Conservation (phyloP, 2,113 vertebrate species). For the Lagopus muta region DNA sequence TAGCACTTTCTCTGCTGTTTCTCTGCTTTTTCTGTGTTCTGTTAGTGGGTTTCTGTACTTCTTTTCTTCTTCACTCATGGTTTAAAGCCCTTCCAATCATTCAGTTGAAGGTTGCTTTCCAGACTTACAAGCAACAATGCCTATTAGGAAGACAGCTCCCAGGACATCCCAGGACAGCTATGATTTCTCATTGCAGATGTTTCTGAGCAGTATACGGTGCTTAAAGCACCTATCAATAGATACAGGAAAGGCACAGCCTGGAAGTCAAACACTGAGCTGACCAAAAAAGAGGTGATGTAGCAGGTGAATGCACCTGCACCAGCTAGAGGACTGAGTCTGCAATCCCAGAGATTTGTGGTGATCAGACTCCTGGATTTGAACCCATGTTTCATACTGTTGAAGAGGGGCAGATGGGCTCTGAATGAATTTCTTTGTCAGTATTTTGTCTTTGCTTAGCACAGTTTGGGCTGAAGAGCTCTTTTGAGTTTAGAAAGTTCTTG, state of each 20-base stretch:
- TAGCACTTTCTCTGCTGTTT: neutral
- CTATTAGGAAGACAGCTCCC: neutral
- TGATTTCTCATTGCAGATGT: neutral
- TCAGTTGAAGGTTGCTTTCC: fast-evolving
- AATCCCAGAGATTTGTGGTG: neutral
- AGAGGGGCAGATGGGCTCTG: neutral
- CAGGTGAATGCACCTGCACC: neutral
- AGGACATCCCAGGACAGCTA: neutral
- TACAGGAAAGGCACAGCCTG: neutral
- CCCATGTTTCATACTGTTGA: neutral
- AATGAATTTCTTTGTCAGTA: neutral
- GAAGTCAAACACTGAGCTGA: neutral
- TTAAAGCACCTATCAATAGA: neutral
- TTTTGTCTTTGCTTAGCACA: neutral
- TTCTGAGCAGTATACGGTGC: neutral
- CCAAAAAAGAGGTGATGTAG: neutral
- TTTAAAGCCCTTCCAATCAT: neutral
- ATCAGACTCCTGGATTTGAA: neutral
- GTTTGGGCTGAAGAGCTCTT: neutral
- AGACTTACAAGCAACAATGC: neutral
- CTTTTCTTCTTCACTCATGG: neutral
- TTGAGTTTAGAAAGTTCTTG: neutral
- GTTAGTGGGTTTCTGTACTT: neutral
- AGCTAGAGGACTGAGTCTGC: neutral
- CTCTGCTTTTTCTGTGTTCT: neutral